phyloP scores from a whole-genome alignment of 2,888 invertebrate genomes.

The Arge pagana region DNA sequence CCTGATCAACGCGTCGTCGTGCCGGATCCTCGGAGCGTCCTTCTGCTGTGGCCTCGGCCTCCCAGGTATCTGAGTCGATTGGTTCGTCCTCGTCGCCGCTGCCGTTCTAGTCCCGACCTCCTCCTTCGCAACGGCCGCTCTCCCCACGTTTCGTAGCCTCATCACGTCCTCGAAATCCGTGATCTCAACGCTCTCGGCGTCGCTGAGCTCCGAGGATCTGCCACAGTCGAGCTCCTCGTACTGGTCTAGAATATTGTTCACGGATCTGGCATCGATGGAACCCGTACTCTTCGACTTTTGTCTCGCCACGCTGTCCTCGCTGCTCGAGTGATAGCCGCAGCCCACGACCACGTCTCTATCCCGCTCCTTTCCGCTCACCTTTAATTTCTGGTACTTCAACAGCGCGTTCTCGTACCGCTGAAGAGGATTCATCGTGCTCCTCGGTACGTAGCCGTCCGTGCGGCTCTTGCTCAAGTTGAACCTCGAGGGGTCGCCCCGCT shows the following conservation, averaged over 20 bases:
- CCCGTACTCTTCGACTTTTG: conserved; percentile 47
- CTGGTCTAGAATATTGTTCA: conserved; percentile 50
- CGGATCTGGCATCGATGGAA: conserved; percentile 50
- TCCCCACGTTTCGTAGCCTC: conserved; percentile 37
- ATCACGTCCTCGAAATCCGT: conserved; percentile 45
- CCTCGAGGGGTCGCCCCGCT: not conserved
- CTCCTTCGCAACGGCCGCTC: conserved; percentile 27
- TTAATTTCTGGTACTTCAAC: conserved; percentile 37
- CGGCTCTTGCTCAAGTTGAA: conserved; percentile 21
- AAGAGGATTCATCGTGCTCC: conserved; percentile 31
- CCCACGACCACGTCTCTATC: conserved; percentile 11
- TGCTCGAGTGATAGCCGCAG: conserved; percentile 45
- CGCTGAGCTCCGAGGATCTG: conserved; percentile 46
- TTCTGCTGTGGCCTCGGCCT: conserved; percentile 36
- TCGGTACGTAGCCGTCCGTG: conserved; percentile 18
- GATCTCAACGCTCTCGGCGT: conserved; percentile 43
- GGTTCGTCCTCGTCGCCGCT: conserved; percentile 9
- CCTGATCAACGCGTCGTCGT: not conserved
- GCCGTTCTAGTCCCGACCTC: conserved; percentile 11
- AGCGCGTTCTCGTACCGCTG: conserved; percentile 40
- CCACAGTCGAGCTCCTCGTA: conserved; percentile 48
- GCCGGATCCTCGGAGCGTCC: conserved; percentile 24
- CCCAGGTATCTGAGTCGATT: conserved; percentile 16
- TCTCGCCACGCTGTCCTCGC: conserved; percentile 42
- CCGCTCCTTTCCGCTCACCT: conserved; percentile 1